A percentile compares a stretch with the other conserved stretches of the same genome.
Evolutionary conservation across 2,797 vertebrate species (phyloP).

Genomic region (Brotula barbata): DNA sequence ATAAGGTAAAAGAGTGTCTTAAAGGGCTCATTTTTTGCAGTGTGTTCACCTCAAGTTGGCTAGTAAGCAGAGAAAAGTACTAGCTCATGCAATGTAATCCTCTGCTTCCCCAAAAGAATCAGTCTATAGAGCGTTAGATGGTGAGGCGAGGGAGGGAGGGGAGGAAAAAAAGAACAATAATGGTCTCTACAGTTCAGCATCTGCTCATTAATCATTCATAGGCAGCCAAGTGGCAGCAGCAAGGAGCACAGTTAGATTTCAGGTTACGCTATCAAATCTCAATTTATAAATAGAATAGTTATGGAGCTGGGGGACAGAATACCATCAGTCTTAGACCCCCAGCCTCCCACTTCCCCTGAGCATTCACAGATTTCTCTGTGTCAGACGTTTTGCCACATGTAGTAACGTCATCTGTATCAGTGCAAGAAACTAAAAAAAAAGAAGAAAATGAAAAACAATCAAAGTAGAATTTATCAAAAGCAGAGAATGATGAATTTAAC

Average conservation of each 20-base stretch:
- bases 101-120: constrained; percentile 53
- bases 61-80: constrained; percentile 57
- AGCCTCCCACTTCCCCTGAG: constrained; percentile 11
- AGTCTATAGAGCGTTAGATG: constrained; percentile 46
- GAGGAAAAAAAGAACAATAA: constrained; percentile 66
- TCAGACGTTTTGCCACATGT: constrained; percentile 15
- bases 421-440: not conserved
- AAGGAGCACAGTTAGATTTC: constrained; percentile 75
- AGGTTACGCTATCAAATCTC: constrained; percentile 81
- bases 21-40: constrained; percentile 8
- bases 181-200: constrained; percentile 78
- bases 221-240: constrained; percentile 75
- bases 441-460: too few species aligned
- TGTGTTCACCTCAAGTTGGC: constrained; percentile 30
- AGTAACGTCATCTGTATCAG: not conserved
- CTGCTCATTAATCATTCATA: constrained; percentile 84
- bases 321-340: constrained; percentile 57
- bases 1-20: not conserved
- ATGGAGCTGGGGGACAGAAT: constrained; percentile 63
- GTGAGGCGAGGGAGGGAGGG: constrained; percentile 13
- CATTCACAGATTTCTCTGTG: constrained; percentile 32
- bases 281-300: constrained; percentile 81
- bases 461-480: too few species aligned
- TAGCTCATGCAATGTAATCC: constrained; percentile 61
- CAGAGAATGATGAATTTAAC: not conserved